Base-by-base conservation (phyloP, 2,797 vertebrate genomes). In the Scleropages formosus region DNA sequence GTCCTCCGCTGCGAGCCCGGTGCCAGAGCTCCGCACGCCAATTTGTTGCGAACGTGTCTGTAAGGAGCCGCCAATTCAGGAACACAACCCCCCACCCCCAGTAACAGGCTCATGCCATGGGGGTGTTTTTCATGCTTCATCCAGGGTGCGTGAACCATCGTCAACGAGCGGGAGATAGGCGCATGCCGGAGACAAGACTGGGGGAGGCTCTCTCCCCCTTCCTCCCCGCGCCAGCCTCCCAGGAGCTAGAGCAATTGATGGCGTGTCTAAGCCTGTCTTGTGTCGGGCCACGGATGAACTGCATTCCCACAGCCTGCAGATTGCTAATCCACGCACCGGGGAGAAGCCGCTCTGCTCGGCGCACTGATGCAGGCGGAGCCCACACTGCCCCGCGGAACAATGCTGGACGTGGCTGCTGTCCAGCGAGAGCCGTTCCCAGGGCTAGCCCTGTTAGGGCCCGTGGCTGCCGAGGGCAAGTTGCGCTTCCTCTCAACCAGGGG, bases 251-350 rank as follows among this genome's bases (percentile, higher is more conserved):
- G 58, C 44, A 39, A 76, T 70, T 16, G 58, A 51, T 31, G n/a
- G 67, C 67, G 11, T 68, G 49, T 62, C 75, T 62, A 16, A 70
- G 58, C 67, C 67, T 20, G 12, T 63, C 66, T n/a, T 8, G 58
- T 18, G 56, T 56, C 49, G 31, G 12, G 31, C 27, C 47, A 22
- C 9, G 16, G 53, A 53, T 15, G 56, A 44, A n/a, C 20, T 13
- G 74, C 47, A 20, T 59, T 39, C 49, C 46, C 64, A 58, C n/a
- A 31, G 20, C 15, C 15, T 74, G 64, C 74, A 75, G 75, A 76
- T 62, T 70, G 75, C 56, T 47, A 63, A 69, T 75, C 31, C 74
- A 68, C 59, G 74, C 65, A 16, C 74, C 65, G 75, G 53, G 65
- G 74, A 58, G 22, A 49, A 65, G 47, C 11, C 16, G 44, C 64